Evolutionary conservation across 2,888 invertebrate species (phyloP).

Genomic region (Sericinus montela): DNA sequence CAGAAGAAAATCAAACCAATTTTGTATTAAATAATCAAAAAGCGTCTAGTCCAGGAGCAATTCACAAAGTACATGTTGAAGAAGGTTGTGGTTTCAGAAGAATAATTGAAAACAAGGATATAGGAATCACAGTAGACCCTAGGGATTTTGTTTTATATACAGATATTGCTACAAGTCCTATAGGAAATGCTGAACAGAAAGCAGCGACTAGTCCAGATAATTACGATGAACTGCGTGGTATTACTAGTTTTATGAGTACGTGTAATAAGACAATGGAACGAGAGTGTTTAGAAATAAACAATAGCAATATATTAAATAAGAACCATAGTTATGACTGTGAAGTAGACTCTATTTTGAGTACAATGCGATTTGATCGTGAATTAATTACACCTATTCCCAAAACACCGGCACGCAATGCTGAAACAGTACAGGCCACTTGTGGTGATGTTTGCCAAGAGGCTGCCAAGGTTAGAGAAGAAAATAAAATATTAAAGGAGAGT

Average conservation of each 20-base stretch:
- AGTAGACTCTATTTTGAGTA: slow-evolving; percentile 51
- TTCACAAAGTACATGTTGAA: slow-evolving; percentile 20
- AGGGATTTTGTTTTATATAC: not conserved
- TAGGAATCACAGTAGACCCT: not conserved
- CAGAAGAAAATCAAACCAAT: not conserved
- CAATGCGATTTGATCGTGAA: slow-evolving; percentile 41
- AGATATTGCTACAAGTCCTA: slow-evolving; percentile 7
- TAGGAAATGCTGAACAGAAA: not conserved
- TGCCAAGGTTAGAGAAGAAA: slow-evolving; percentile 33
- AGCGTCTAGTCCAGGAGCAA: slow-evolving; percentile 28
- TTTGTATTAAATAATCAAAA: not conserved
- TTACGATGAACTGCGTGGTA: not conserved
- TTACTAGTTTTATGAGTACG: slow-evolving; percentile 10
- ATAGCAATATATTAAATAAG: slow-evolving; percentile 33
- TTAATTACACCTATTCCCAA: slow-evolving; percentile 53
- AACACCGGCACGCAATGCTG: slow-evolving; percentile 34
- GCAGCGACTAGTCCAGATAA: slow-evolving; percentile 23
- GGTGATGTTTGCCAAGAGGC: slow-evolving; percentile 29
- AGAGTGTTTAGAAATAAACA: slow-evolving; percentile 43
- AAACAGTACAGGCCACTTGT: slow-evolving; percentile 3
- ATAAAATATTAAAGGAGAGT: slow-evolving; percentile 29
- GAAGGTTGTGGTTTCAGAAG: not conserved
- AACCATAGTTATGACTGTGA: slow-evolving; percentile 42
- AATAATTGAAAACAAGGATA: not conserved
- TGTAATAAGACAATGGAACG: slow-evolving; percentile 14